Conservation (phyloP, 35 echinoderm and acorn worm species). For the Eucidaris tribuloides region DNA sequence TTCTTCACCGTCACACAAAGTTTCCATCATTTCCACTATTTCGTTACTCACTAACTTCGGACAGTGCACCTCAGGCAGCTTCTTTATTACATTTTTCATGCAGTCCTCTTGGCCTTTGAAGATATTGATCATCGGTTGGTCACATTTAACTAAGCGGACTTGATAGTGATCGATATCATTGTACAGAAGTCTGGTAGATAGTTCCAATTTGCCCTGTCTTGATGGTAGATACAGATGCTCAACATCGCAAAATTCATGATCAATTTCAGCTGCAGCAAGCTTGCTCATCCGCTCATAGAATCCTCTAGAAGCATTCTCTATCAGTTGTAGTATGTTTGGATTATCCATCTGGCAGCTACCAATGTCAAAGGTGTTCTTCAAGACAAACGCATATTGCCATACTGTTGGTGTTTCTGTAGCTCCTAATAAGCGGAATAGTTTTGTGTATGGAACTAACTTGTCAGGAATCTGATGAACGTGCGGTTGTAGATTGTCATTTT, state of each 20-base stretch:
- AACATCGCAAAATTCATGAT: background rate
- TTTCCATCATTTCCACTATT: background rate
- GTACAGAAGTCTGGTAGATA: background rate
- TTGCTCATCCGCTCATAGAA: background rate
- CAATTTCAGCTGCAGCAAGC: background rate
- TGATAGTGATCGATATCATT: background rate
- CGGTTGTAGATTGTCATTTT: background rate
- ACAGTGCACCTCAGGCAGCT: background rate
- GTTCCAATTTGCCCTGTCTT: background rate
- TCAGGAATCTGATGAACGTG: background rate
- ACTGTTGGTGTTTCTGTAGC: background rate
- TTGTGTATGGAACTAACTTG: constrained; percentile 7
- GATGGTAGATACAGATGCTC: background rate
- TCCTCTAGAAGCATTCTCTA: background rate
- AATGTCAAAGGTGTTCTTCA: background rate
- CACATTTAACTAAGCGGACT: background rate
- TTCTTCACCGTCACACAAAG: too few relatives aligned
- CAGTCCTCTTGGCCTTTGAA: background rate
- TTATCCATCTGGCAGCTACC: background rate
- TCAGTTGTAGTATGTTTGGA: background rate
- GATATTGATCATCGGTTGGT: background rate
- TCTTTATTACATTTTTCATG: background rate
- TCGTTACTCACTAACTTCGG: background rate
- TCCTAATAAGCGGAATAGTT: background rate
- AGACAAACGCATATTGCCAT: constrained; percentile 8